Evolutionary conservation across 2,797 vertebrate species (phyloP).

Genomic region (Myotis planiceps): DNA sequence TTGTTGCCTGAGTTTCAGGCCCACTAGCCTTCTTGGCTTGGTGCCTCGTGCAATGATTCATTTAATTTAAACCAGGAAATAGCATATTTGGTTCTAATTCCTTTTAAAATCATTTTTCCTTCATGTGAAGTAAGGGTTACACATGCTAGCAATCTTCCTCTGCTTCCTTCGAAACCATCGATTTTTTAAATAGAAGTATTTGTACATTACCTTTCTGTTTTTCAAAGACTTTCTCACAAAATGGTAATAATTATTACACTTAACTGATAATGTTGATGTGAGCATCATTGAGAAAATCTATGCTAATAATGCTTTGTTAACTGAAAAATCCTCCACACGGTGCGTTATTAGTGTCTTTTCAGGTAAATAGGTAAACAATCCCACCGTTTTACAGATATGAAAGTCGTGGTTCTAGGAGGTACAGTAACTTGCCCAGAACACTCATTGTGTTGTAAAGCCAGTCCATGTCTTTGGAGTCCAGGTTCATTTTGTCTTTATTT

Average conservation of each 20-base stretch:
- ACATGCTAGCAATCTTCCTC: neutral
- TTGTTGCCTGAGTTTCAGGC: neutral
- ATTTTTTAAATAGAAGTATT: neutral
- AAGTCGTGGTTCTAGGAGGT: neutral
- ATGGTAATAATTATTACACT: neutral
- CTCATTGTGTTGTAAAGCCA: neutral
- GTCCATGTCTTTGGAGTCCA: neutral
- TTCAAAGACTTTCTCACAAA: constrained; percentile 3
- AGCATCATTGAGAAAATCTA: neutral
- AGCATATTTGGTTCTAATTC: neutral
- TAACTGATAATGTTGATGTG: neutral
- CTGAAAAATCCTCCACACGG: neutral
- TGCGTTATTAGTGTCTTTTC: neutral
- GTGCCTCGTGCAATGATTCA: neutral
- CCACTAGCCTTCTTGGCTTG: neutral
- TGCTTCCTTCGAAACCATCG: neutral
- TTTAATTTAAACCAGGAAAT: neutral
- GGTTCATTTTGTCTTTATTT: neutral
- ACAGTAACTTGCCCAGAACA: neutral
- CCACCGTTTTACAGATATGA: neutral
- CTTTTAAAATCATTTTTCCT: neutral
- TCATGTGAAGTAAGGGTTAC: neutral
- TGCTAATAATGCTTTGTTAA: neutral
- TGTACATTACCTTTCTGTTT: neutral
- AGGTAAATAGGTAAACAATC: neutral